Conservation (phyloP, 2,113 vertebrate species). For the Mirounga angustirostris region DNA sequence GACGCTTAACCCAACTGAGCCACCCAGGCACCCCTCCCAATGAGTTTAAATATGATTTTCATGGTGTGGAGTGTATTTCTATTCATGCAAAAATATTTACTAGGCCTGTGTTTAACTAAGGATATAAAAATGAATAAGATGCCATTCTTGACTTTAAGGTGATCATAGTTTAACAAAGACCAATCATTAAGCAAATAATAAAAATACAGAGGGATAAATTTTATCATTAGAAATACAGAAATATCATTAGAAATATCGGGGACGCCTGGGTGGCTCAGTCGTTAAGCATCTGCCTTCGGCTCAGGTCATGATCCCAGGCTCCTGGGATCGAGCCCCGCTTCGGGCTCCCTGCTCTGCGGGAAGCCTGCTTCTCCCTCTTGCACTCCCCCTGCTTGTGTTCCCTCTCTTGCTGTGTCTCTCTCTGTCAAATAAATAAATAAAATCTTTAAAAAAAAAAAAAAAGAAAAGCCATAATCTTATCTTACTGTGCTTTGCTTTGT, state of each 20-base stretch:
- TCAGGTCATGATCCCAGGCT: no score
- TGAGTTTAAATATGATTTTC: background rate
- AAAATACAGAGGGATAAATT: background rate
- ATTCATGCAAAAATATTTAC: background rate
- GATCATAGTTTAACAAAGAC: background rate
- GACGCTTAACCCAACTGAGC: no score
- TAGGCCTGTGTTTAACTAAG: background rate
- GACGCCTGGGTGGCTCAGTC: no score
- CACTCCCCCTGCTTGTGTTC: no score
- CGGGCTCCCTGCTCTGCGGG: no score
- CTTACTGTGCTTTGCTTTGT: background rate
- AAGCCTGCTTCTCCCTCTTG: no score
- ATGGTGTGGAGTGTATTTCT: background rate
- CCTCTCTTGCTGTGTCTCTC: no score
- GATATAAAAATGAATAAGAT: background rate
- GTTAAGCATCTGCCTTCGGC: no score
- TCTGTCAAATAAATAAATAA: no score
- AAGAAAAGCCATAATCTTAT: background rate
- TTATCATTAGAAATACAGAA: background rate
- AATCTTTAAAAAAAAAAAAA: no score
- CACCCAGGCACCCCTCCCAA: background rate
- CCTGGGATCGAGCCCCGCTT: no score
- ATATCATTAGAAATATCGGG: background rate
- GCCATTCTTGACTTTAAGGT: background rate
- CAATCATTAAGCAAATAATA: background rate